A percentile compares a stretch with the other conserved stretches of the same genome.
Conservation (phyloP, 2,797 vertebrate genomes). For the Lepus townsendii region DNA sequence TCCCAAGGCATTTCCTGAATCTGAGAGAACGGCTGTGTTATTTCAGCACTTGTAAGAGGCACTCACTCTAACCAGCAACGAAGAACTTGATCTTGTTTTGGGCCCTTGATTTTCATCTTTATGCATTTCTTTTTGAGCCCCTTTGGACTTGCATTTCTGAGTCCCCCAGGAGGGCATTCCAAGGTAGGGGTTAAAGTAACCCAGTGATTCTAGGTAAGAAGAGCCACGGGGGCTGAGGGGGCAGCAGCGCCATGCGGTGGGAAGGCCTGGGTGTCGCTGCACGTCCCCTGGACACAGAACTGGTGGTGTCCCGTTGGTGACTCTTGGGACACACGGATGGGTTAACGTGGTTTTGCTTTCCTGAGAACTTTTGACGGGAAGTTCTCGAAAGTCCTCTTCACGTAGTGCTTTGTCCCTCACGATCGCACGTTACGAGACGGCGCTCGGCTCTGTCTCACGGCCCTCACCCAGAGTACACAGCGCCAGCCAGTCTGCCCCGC, state of each 20-base stretch:
- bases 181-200: neutral
- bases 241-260: too few relatives aligned
- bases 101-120: neutral
- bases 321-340: neutral
- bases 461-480: neutral
- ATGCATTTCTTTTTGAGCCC: neutral
- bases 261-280: neutral
- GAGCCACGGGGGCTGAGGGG: neutral
- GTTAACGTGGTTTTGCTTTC: neutral
- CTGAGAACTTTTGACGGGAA: neutral
- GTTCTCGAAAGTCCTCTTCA: neutral
- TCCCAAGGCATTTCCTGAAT: neutral
- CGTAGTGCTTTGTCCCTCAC: neutral
- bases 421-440: neutral
- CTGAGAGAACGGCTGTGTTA: too few relatives aligned
- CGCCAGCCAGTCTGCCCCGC: rapidly evolving
- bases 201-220: neutral
- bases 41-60: neutral
- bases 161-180: too few relatives aligned
- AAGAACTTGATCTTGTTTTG: neutral
- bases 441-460: neutral
- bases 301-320: neutral
- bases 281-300: neutral
- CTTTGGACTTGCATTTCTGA: neutral
- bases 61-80: neutral